Conservation (phyloP, 1,140 invertebrate species). For the Anagrus nilaparvatae region DNA sequence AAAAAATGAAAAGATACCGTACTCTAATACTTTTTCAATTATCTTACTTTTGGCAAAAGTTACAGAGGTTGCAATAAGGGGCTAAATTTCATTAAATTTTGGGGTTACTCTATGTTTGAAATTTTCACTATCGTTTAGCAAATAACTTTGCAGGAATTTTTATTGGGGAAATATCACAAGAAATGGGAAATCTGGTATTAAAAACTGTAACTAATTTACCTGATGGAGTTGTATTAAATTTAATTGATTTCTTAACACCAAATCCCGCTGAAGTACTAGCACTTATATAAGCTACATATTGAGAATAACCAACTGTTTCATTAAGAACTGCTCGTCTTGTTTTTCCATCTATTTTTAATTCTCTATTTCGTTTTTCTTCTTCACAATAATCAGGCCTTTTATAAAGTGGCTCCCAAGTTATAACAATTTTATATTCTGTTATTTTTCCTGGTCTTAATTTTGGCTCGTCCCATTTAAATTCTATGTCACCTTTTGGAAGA, state of each 20-base stretch:
- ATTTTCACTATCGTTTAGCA: no score
- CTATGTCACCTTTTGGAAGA: no score
- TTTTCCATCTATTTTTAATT: background rate
- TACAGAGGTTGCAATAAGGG: no score
- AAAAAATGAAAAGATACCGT: no score
- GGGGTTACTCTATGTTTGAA: no score
- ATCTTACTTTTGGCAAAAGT: no score
- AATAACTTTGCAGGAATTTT: no score
- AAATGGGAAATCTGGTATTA: background rate
- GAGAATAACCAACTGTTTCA: slow-evolving; percentile 18
- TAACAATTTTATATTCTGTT: slow-evolving; percentile 20
- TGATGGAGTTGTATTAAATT: slow-evolving; percentile 9
- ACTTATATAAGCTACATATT: slow-evolving; percentile 23
- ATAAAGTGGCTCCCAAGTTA: slow-evolving; percentile 20
- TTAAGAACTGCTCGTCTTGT: slow-evolving; percentile 1
- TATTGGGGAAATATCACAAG: background rate
- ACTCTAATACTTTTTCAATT: no score
- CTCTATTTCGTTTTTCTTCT: slow-evolving; percentile 2
- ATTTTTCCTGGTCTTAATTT: slow-evolving; percentile 24
- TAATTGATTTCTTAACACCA: slow-evolving; percentile 19
- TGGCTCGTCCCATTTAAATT: slow-evolving; percentile 28
- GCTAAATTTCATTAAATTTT: no score
- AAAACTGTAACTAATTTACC: no score
- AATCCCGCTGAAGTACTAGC: slow-evolving; percentile 25
- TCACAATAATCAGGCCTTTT: slow-evolving; percentile 21